Base-by-base conservation (phyloP, 92 coral and sea anemone species). In the Desmophyllum pertusum region DNA sequence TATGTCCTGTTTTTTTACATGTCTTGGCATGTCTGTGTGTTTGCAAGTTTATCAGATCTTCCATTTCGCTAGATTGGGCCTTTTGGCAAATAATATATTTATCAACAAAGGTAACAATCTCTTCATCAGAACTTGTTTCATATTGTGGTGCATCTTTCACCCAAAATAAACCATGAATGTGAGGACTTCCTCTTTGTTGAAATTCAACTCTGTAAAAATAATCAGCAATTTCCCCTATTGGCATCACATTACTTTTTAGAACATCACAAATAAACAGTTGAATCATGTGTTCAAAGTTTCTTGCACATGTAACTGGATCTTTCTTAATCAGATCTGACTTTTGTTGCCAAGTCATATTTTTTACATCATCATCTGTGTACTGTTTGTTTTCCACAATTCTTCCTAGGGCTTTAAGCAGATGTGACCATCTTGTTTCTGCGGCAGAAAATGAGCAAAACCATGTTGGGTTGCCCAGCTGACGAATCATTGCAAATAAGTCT, bases 381-480 rank as follows among this genome's bases (percentile, higher is more conserved):
- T 89, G 77, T 48, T 73, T 89, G 38, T 79, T 79, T 23, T 85
- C 90, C 9, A 76, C 68, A 37, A 90, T 57, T 35, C 93, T 73
- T 40, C 93, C 93, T 7, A 86, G 61, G 43, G 79, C 83, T 84
- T 84, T 87, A 3, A 90, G 82, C 46, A 92, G 53, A 76, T 90
- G 95, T 25, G 62, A 52, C 95, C 95, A 92, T 41, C 90, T 87
- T 40, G 96, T 92, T 80, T 92, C 96, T 52, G 93, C 95, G 11
- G 95, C 95, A 18, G 93, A 92, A 81, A 92, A 92, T 39, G 92
- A 91, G 53, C 92, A 91, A 43, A 91, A 91, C 92, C 90, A 85
- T 42, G 92, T 85, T 35, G 91, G 95, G 53, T 85, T 92, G 11
- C 95, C 95, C 55, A 86, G 87, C 61, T 90, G 95, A 14, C 89